phyloP scores from a whole-genome alignment of 1,140 invertebrate genomes.

The Tyrophagus putrescentiae region DNA sequence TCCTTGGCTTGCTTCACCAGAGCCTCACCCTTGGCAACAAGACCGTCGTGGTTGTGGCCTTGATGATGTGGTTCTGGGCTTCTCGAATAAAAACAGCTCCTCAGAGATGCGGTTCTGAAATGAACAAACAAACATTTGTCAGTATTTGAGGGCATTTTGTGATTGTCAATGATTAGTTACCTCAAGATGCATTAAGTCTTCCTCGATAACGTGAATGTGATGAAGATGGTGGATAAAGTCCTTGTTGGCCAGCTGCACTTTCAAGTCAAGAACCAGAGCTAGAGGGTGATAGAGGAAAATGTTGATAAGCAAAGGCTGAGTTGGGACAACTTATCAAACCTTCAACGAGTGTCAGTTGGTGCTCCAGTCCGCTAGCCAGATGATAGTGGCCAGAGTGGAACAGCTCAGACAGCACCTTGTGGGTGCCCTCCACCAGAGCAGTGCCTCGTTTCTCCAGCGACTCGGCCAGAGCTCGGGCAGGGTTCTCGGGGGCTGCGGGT shows the following conservation, averaged over 20 bases:
- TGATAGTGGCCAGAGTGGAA: neutral
- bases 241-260: neutral
- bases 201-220: neutral
- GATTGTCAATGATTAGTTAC: neutral
- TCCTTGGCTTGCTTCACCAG: neutral
- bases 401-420: neutral
- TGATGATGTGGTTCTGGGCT: neutral
- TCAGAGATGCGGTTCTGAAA: too few relatives aligned
- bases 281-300: too few relatives aligned
- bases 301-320: too few relatives aligned
- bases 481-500: neutral
- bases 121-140: too few relatives aligned
- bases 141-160: neutral
- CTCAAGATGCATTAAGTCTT: neutral
- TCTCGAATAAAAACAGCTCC: too few relatives aligned
- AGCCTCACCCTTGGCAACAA: neutral
- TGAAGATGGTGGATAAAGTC: neutral
- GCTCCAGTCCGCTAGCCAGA: neutral
- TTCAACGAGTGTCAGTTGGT: neutral
- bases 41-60: neutral
- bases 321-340: too few relatives aligned
- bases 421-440: neutral
- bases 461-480: neutral
- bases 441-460: neutral
- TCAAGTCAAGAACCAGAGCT: neutral